Percentiles rank a stretch among this genome's conserved stretches.
Evolutionary conservation across 2,888 invertebrate species (phyloP).

Genomic region (Platynereis dumerilii): DNA sequence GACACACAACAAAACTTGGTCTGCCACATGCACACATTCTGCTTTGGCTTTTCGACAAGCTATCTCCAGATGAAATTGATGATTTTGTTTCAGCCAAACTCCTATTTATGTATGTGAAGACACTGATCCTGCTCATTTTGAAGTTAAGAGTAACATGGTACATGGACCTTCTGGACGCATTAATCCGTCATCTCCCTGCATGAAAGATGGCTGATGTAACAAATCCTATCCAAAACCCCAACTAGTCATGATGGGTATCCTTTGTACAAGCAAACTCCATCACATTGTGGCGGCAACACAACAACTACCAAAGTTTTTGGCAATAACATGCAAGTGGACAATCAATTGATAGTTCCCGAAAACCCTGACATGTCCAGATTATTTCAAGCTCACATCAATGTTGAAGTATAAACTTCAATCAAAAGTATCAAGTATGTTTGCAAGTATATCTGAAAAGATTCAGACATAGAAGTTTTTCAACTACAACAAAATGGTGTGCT

Average conservation of each 20-base stretch:
- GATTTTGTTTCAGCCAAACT: conserved; percentile 40
- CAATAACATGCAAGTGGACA: too few species aligned
- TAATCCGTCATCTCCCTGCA: conserved; percentile 44
- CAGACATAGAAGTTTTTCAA: too few species aligned
- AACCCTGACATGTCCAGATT: conserved; percentile 20
- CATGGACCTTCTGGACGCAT: conserved; percentile 60
- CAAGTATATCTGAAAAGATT: too few species aligned
- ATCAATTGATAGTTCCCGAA: conserved; percentile 28
- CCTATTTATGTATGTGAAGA: conserved; percentile 51
- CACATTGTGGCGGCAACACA: background rate
- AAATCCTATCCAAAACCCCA: background rate
- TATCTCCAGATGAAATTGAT: conserved; percentile 47
- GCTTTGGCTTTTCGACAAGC: conserved; percentile 36
- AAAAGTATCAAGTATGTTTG: too few species aligned
- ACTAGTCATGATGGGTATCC: too few species aligned
- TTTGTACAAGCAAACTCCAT: too few species aligned
- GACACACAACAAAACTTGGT: conserved; percentile 53
- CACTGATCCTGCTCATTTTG: conserved; percentile 41
- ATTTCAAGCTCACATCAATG: conserved; percentile 30
- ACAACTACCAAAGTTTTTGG: too few species aligned
- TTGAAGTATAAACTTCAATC: conserved; percentile 27
- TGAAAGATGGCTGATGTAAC: conserved; percentile 16
- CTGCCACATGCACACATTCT: conserved; percentile 50
- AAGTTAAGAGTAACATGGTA: conserved; percentile 54
- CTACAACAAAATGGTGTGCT: too few species aligned